A percentile compares a stretch with the other conserved stretches of the same genome.
Conservation (phyloP, 2,113 vertebrate species). For the Carlito syrichta region DNA sequence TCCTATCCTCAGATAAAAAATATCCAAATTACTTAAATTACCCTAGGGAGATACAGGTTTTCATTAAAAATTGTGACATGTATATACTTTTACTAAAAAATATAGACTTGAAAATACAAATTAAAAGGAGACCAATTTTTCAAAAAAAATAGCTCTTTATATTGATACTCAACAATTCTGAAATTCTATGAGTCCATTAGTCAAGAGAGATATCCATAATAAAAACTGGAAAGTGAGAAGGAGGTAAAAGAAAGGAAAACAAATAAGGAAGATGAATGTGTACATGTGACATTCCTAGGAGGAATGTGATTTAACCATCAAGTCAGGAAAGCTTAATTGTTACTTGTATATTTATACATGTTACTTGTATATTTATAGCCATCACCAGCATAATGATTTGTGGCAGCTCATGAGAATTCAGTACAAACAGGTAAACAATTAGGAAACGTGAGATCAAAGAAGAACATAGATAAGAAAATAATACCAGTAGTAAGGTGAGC, state of each 20-base stretch:
- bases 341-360: neutral
- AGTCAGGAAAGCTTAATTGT: neutral
- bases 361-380: neutral
- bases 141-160: neutral
- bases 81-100: constrained; percentile 20
- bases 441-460: neutral
- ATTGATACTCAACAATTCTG: constrained; percentile 6
- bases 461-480: neutral
- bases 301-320: neutral
- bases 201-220: neutral
- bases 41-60: neutral
- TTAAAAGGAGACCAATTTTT: neutral
- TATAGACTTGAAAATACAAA: neutral
- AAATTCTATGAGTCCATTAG: neutral
- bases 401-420: neutral
- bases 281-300: neutral
- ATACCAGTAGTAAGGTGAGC: neutral
- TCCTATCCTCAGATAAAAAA: constrained; percentile 32
- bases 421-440: neutral
- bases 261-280: neutral
- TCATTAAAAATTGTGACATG: neutral
- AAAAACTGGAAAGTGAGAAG: constrained; percentile 9
- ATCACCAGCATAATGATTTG: neutral
- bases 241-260: neutral
- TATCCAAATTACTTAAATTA: constrained; percentile 2